Base-by-base conservation (phyloP, 2,113 vertebrate genomes). In the Rhodinocichla rosea region DNA sequence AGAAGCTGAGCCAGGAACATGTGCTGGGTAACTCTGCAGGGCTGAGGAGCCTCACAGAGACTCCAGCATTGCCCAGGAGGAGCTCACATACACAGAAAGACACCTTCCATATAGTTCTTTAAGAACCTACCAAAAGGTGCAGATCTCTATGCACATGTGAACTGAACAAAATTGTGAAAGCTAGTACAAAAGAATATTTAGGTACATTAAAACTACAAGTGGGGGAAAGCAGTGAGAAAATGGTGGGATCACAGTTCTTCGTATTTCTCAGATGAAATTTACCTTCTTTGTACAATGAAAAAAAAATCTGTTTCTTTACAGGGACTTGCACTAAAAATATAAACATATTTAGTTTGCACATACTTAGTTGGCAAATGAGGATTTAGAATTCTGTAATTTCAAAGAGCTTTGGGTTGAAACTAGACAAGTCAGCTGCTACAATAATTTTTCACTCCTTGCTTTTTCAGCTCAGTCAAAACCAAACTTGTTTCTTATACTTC, bases 81-180 rank as follows among this genome's bases (percentile, higher is more conserved):
- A 92, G 63, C 22, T 62, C 2, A 1, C 0, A 1, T 0, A n/a
- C 53, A 44, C 37, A 75, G 16, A 81, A 53, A 26, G 5, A 39
- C 19, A 12, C 1, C 2, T 42, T 47, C 56, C 47, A 67, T 83
- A 83, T 1, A 49, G 44, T 18, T 67, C 44, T 18, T 60, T 3
- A 26, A 39, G 57, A 73, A 24, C 33, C 27, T 37, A 5, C 27
- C 28, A 27, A 65, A 80, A 89, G 21, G 19, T 77, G 68, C 44
- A 60, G 53, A 60, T 30, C 57, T 45, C 53, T 71, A 69, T 13
- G 57, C 32, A 68, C 4, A 32, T 59, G 24, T 30, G 49, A 95
- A 52, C 15, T 9, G 30, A 90, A 83, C 4, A n/a, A 69, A 80
- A 83, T 7, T 18, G 24, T 57, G 50, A 77, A 63, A 95, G 53